Evolutionary conservation across 2,888 invertebrate genomes (phyloP).

Genomic region (Cerastis rubricosa): DNA sequence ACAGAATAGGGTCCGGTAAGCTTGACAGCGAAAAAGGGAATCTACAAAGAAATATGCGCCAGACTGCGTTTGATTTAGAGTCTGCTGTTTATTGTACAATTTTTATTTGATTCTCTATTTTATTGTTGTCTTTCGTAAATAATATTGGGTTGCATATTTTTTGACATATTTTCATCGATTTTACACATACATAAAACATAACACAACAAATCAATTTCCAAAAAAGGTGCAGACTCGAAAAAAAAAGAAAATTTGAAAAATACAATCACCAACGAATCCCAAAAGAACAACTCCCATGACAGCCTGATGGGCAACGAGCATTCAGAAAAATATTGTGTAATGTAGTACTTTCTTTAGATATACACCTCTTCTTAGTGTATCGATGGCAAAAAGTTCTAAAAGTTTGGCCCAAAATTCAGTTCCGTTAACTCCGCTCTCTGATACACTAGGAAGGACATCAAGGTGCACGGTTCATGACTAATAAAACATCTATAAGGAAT

Average conservation of each 20-base stretch:
- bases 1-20: conserved; percentile 49
- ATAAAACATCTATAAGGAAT: too few relatives aligned
- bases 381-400: too few relatives aligned
- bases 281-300: neutral
- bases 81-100: neutral
- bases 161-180: neutral
- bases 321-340: neutral
- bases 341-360: too few relatives aligned
- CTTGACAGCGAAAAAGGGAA: conserved; percentile 37
- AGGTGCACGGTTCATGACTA: neutral
- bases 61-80: conserved; percentile 30
- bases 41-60: conserved; percentile 25
- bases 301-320: neutral
- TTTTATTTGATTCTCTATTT: conserved; percentile 1
- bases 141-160: neutral
- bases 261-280: neutral
- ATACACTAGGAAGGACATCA: neutral
- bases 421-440: neutral
- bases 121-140: neutral
- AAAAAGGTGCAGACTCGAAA: neutral
- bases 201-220: neutral
- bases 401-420: neutral
- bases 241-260: neutral
- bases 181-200: neutral
- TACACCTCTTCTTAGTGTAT: too few relatives aligned